A percentile compares a stretch with the other conserved stretches of the same genome.
Conservation (phyloP, 2,888 invertebrate species). For the Erpobdella octoculata region DNA sequence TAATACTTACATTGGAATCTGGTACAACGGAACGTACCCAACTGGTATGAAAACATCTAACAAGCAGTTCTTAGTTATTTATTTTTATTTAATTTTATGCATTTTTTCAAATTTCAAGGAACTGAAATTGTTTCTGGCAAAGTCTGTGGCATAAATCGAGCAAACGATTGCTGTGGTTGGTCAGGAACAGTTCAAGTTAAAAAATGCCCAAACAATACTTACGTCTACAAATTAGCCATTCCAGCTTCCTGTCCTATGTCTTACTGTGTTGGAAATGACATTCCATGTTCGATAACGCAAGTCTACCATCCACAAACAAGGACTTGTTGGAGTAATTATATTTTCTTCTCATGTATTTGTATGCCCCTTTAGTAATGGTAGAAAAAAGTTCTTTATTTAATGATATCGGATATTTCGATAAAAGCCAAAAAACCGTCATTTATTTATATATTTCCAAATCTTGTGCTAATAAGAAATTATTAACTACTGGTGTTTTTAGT, state of each 20-base stretch:
- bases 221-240: background rate
- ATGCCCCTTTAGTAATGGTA: too few relatives aligned
- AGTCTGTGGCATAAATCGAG: too few relatives aligned
- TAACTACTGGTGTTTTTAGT: too few relatives aligned
- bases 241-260: background rate
- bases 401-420: too few relatives aligned
- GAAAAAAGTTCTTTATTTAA: too few relatives aligned
- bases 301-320: background rate
- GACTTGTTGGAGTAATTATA: background rate
- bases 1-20: background rate
- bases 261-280: background rate
- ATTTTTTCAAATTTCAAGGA: background rate
- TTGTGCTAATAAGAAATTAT: too few relatives aligned
- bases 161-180: constrained; percentile 1
- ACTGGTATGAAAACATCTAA: too few relatives aligned
- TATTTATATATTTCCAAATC: too few relatives aligned
- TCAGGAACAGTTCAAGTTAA: background rate
- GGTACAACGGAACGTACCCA: background rate
- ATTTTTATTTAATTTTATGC: too few relatives aligned
- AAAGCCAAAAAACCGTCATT: too few relatives aligned
- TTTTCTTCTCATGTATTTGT: too few relatives aligned
- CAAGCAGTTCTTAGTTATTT: too few relatives aligned
- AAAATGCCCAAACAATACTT: background rate
- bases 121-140: background rate
- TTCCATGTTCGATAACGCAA: background rate